Evolutionary conservation across 2,888 invertebrate genomes (phyloP).

Genomic region (Nymphalis polychloros): DNA sequence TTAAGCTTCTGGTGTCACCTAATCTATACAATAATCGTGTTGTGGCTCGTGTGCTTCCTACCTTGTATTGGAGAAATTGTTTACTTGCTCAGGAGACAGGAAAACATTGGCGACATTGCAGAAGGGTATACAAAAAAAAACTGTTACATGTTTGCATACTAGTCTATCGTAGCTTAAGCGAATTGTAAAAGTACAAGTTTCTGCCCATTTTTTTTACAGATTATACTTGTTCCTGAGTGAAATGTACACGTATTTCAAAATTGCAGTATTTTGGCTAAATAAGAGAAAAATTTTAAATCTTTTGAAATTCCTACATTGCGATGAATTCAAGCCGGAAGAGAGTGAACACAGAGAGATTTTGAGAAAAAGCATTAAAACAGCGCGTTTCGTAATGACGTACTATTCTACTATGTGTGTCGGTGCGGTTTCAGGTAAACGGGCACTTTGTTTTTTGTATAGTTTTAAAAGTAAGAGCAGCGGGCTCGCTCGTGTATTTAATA

Average conservation of each 20-base stretch:
- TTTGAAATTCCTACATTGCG: constrained; percentile 63
- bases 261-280: constrained; percentile 73
- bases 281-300: constrained; percentile 65
- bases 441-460: not conserved
- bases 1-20: constrained; percentile 65
- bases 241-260: constrained; percentile 77
- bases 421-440: constrained; percentile 67
- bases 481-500: not conserved
- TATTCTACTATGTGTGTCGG: constrained; percentile 74
- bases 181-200: not conserved
- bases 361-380: constrained; percentile 63
- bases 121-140: constrained; percentile 60
- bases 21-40: constrained; percentile 60
- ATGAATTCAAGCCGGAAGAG: constrained; percentile 69
- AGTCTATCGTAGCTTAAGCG: not conserved
- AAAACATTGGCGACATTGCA: constrained; percentile 83
- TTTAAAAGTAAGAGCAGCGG: not conserved
- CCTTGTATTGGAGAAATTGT: constrained; percentile 83
- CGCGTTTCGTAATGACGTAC: constrained; percentile 71
- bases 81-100: constrained; percentile 85
- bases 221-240: constrained; percentile 76
- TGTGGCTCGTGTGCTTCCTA: constrained; percentile 75
- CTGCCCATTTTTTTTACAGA: constrained; percentile 45
- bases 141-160: too few species aligned
- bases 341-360: constrained; percentile 66